A percentile compares a stretch with the other conserved stretches of the same genome.
These are phyloP conservation scores for Nicator chloris DNA, from an alignment of 2,113 vertebrate genomes.

Conservation along the genomic window DNA sequence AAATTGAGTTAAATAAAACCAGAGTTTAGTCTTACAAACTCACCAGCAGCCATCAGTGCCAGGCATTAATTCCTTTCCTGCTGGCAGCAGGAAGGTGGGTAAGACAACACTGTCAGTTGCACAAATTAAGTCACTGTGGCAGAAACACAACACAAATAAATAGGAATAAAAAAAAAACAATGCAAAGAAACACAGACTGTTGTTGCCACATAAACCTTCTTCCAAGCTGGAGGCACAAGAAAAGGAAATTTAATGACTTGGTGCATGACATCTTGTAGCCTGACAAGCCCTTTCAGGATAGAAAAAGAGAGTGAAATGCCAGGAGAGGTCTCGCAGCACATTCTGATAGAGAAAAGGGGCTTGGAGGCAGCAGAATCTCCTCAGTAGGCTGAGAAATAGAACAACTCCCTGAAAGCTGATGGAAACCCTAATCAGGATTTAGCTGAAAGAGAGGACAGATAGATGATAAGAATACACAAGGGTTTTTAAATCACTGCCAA, in stretches of 20 bases:
- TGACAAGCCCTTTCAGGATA: neutral
- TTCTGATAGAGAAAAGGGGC: neutral
- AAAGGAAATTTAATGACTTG: conserved; percentile 16
- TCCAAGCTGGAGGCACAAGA: neutral
- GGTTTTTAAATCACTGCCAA: neutral
- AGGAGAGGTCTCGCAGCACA: neutral
- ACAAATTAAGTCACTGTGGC: conserved; percentile 60
- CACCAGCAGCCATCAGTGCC: conserved; percentile 31
- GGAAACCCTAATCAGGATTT: neutral
- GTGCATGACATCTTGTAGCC: neutral
- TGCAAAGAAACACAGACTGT: conserved; percentile 10
- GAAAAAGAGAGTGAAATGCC: neutral
- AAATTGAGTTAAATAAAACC: conserved; percentile 43
- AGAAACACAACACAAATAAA: conserved; percentile 46
- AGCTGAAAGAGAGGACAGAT: neutral
- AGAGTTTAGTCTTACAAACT: conserved; percentile 37
- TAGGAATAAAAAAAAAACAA: neutral
- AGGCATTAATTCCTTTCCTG: conserved; percentile 48
- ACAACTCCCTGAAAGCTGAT: neutral
- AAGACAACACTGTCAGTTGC: conserved; percentile 11
- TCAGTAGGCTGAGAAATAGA: neutral
- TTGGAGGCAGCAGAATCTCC: neutral
- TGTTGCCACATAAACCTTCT: conserved; percentile 15
- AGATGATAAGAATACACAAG: neutral
- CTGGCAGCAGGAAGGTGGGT: conserved; percentile 53